These are phyloP conservation scores for Coelopa frigida DNA, from an alignment of 1,140 invertebrate species.

Conservation along the genomic window DNA sequence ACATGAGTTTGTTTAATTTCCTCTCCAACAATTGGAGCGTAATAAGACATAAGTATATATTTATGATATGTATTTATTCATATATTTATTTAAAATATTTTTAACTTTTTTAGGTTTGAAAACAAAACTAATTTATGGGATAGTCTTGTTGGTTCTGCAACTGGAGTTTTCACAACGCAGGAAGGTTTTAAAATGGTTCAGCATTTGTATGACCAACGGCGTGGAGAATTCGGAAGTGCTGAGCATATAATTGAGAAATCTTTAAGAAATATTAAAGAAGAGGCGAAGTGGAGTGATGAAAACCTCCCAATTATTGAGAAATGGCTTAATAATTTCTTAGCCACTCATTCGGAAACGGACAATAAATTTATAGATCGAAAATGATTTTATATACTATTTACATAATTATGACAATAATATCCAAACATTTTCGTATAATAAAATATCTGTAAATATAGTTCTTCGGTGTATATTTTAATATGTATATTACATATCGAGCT, in stretches of 20 bases:
- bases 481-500: too few species aligned
- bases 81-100: background rate
- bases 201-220: constrained; percentile 51
- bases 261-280: constrained; percentile 58
- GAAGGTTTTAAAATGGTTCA: constrained; percentile 60
- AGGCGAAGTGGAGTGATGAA: constrained; percentile 60
- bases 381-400: too few species aligned
- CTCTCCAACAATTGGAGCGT: constrained; percentile 57
- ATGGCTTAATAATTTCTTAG: constrained; percentile 56
- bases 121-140: constrained; percentile 64
- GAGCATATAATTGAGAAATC: constrained; percentile 60
- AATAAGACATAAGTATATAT: constrained; percentile 54
- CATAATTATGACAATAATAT: too few species aligned
- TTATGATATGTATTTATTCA: constrained; percentile 5
- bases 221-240: constrained; percentile 58
- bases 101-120: constrained; percentile 49
- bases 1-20: constrained; percentile 62
- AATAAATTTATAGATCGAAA: too few species aligned
- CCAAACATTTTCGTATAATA: too few species aligned
- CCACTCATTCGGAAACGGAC: too few species aligned
- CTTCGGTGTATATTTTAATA: too few species aligned
- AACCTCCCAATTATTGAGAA: constrained; percentile 61
- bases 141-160: constrained; percentile 60
- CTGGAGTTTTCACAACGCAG: constrained; percentile 62
- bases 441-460: too few species aligned